Evolutionary conservation across 2,113 vertebrate genomes (phyloP), one percentile per base, ranked within the genome.

Genomic region (Donacobius atricapilla): DNA sequence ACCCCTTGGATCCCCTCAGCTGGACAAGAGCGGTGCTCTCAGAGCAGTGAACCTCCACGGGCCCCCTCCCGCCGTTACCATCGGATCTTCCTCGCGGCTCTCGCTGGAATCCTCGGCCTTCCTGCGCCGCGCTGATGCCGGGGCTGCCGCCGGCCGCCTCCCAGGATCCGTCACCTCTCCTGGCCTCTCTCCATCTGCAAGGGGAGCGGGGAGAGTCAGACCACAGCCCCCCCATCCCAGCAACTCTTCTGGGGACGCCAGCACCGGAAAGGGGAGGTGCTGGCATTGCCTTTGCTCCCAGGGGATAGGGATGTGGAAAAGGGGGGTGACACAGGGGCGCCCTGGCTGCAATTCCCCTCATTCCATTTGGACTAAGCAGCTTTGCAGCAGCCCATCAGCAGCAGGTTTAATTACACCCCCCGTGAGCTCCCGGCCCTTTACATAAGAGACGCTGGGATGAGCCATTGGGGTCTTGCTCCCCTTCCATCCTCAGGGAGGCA

Each of bases 31-130:
- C 22, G 0, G n/a, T 14, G 64, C 44, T 24, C 70, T 11, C 5
- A 1, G 19, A 30, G 3, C 53, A 14, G 19, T 0, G 17, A n/a
- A 28, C 45, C 64, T 20, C 47, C 51, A 0, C 11, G 2, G 27
- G 20, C 6, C 39, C 69, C 44, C 6, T 64, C 69, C 72, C 53
- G 8, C 24, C 44, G 83, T 99, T 96, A 99, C 99, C 96, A 50
- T 96, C 7, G 91, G 98, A 66, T 99, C 99, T 14, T 99, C 99
- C 98, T 99, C 99, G 2, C 6, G 98, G 92, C 99, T 99, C 98
- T 99, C 99, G 3, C 99, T 99, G 91, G 98, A 98, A 70, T 99
- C 99, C 86, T 99, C 98, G 0, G 86, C 96, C 90, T 97, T 98
- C 88, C 97, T 97, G 21, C 96, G 97, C 86, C 97, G 97, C 1